Conservation (phyloP, 1,140 invertebrate genomes). For the Dermatophagoides farinae region DNA sequence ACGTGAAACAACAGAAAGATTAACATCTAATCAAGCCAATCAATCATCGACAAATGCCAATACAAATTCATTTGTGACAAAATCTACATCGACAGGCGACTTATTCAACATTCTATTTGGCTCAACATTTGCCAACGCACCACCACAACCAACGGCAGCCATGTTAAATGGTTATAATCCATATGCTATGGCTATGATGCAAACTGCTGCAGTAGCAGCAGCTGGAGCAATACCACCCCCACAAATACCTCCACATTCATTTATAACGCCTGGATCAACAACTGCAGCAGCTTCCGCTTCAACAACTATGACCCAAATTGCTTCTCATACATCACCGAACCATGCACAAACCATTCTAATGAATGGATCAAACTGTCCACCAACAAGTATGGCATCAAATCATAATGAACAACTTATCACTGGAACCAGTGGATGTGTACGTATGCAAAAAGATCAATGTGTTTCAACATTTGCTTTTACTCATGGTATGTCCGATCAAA, state of each 20-base stretch:
- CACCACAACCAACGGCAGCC: neutral
- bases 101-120: neutral
- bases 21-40: neutral
- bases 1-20: neutral
- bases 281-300: neutral
- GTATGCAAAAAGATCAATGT: neutral
- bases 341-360: neutral
- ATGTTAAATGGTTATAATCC: neutral
- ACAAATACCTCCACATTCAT: neutral
- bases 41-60: conserved; percentile 8
- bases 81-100: conserved; percentile 18
- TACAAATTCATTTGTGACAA: neutral
- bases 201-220: neutral
- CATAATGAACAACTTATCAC: no score
- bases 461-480: neutral
- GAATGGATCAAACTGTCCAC: neutral
- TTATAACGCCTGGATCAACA: neutral
- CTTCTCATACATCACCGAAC: neutral
- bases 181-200: neutral
- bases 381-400: neutral
- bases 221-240: neutral
- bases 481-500: conserved; percentile 14
- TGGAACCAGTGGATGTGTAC: no score
- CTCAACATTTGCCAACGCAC: neutral
- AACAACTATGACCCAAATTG: neutral